These are phyloP conservation scores for Drosophila meridiana DNA, from an alignment of 2,888 invertebrate species.

Conservation along the genomic window DNA sequence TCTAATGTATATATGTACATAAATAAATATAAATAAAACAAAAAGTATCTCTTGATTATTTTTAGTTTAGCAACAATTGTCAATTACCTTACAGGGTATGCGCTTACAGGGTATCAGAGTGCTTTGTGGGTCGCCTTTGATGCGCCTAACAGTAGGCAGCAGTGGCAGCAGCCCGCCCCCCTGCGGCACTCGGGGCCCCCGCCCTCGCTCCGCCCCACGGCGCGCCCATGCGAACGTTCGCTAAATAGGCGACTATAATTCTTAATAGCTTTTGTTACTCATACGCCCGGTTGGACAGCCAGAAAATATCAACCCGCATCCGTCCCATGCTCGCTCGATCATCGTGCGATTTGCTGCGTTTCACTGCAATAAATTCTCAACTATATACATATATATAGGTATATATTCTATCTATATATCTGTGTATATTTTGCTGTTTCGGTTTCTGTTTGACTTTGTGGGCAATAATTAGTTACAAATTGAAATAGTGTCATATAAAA, in stretches of 20 bases:
- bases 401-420: background rate
- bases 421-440: slow-evolving; percentile 2
- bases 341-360: slow-evolving; percentile 36
- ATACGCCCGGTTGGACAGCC: slow-evolving; percentile 37
- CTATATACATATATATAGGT: slow-evolving; percentile 24
- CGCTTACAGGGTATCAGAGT: slow-evolving; percentile 34
- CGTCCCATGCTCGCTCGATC: slow-evolving; percentile 21
- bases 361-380: slow-evolving; percentile 58
- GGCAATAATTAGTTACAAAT: slow-evolving; percentile 62
- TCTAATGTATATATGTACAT: too few species aligned
- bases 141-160: slow-evolving; percentile 66
- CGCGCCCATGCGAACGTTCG: slow-evolving; percentile 17
- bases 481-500: slow-evolving; percentile 58
- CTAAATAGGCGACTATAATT: slow-evolving; percentile 67
- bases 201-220: background rate
- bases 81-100: too few species aligned
- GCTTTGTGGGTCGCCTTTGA: slow-evolving; percentile 64
- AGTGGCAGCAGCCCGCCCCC: slow-evolving; percentile 22
- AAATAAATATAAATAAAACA: too few species aligned
- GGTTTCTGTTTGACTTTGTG: slow-evolving; percentile 57
- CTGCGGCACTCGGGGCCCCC: background rate
- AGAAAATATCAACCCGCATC: background rate
- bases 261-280: slow-evolving; percentile 73
- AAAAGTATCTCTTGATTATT: background rate
- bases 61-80: too few species aligned